Evolutionary conservation across 53 echinoderm and acorn worm genomes (phyloP).

Genomic region (Hippasteria phrygiana): DNA sequence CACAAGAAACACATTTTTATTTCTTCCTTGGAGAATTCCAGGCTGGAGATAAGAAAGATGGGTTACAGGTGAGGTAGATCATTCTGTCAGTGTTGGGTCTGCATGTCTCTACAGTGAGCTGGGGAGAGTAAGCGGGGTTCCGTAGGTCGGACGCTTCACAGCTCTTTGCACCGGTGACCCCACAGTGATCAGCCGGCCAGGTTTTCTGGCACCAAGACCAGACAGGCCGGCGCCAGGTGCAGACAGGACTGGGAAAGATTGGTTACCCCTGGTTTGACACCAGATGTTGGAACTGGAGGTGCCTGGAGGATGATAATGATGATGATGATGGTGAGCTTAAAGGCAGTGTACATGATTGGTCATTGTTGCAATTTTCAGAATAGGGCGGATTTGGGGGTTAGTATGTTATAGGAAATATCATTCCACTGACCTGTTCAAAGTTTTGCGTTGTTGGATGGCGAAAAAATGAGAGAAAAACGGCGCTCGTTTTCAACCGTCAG

Average conservation of each 20-base stretch:
- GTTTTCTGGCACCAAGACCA: conserved; percentile 56
- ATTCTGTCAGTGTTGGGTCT: conserved; percentile 33
- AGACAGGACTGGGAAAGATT: conserved; percentile 47
- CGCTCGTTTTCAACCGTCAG: too few relatives aligned
- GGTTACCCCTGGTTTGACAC: conserved; percentile 62
- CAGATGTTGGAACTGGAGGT: conserved; percentile 61
- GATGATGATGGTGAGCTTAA: conserved; percentile 2
- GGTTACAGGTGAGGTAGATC: conserved; percentile 56
- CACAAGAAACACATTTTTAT: conserved; percentile 2
- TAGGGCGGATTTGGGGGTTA: too few relatives aligned
- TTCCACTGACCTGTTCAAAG: too few relatives aligned
- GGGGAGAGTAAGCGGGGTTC: too few relatives aligned
- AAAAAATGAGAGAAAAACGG: too few relatives aligned
- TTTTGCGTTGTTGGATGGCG: too few relatives aligned
- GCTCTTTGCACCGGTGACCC: conserved; percentile 61
- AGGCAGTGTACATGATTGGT: conserved; percentile 29
- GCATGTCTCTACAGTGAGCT: too few relatives aligned
- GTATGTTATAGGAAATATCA: too few relatives aligned
- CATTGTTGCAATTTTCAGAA: too few relatives aligned
- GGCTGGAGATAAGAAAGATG: conserved; percentile 23
- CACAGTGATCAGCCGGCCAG: conserved; percentile 54
- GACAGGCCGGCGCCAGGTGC: conserved; percentile 56
- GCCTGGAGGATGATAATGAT: conserved; percentile 50
- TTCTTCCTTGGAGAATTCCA: not conserved
- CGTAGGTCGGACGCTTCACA: conserved; percentile 43